Base-by-base conservation (phyloP, 2,113 vertebrate species). In the Oncorhynchus gorbuscha region DNA sequence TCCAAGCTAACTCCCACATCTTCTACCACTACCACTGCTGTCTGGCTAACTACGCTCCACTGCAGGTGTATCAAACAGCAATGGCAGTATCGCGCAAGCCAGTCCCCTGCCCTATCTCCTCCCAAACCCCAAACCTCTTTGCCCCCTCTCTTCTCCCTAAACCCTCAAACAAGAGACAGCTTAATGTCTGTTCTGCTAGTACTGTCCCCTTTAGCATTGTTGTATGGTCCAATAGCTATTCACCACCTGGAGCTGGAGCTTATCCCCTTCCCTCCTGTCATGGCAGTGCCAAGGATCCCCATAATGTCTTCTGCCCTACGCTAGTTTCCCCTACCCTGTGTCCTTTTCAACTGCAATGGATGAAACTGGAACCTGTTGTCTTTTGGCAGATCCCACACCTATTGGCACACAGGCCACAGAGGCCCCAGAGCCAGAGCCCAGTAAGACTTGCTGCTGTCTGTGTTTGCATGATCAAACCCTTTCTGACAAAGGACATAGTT, bases 351-450 rank as follows among this genome's bases (percentile, higher is more conserved):
- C 61, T 73, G 74, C 72, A 69, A 73, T 83, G 72, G 72, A 83
- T 91, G 76, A 90, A 90, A 79, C 69, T 85, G 86, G 82, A 86
- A 85, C 84, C 66, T 93, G 87, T 92, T 91, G 87, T 93, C 81
- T 93, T 87, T 94, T 91, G 88, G 83, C 93, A 93, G 93, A 74
- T 81, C 83, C 89, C 66, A 88, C 87, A 11, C 48, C 90, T 90
- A 84, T 82, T 90, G 80, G 76, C 74, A 64, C 86, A 76, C 87
- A 69, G 87, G 88, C 76, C 86, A 85, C 84, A 78, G 90, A 88
- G 87, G 82, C 89, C 83, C 85, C 86, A 79, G 73, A 86, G 85
- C 81, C 88, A 24, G 59, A 62, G 59, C 59, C 59, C 88, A 92
- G 91, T 93, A 94, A 93, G 93, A 83, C 77, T 77, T 76, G 69